Evolutionary conservation across 2,888 invertebrate genomes (phyloP).

Genomic region (Pandemis heparana): DNA sequence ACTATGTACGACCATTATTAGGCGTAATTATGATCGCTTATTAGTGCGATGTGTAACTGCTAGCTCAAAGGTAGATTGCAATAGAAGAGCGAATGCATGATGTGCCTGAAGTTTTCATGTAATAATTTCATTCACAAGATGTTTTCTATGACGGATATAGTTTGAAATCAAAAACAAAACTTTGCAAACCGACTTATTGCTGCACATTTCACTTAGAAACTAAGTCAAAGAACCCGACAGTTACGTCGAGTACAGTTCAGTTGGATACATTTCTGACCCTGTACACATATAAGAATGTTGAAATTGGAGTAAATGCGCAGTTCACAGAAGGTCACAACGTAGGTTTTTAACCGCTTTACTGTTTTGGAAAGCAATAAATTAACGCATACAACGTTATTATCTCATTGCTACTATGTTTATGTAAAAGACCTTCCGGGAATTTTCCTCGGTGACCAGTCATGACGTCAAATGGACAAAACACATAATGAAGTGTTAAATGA

Average conservation of each 20-base stretch:
- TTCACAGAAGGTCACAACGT: conserved; percentile 60
- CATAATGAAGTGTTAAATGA: conserved; percentile 7
- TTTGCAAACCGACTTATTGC: not conserved
- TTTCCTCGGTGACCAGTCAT: conserved; percentile 11
- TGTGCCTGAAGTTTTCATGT: not conserved
- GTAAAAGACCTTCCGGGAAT: conserved; percentile 21
- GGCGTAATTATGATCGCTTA: conserved; percentile 31
- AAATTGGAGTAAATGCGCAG: conserved; percentile 54
- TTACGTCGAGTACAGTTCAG: not conserved
- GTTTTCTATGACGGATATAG: too few relatives aligned
- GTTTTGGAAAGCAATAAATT: conserved; percentile 2
- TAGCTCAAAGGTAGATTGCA: conserved; percentile 26
- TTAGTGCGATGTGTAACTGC: conserved; percentile 37
- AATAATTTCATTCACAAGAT: too few relatives aligned
- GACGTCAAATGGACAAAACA: conserved; percentile 23
- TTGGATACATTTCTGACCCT: conserved; percentile 32
- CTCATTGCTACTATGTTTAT: conserved; percentile 10
- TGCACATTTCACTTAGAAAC: too few relatives aligned
- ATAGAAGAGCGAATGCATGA: conserved; percentile 15
- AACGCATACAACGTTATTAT: conserved; percentile 16
- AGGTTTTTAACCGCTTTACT: conserved; percentile 46
- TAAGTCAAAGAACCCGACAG: too few relatives aligned
- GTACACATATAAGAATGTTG: conserved; percentile 41
- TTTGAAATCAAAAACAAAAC: not conserved
- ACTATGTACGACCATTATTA: conserved; percentile 30